Base-by-base conservation (phyloP, 2,888 invertebrate species). In the Pammene fasciana region DNA sequence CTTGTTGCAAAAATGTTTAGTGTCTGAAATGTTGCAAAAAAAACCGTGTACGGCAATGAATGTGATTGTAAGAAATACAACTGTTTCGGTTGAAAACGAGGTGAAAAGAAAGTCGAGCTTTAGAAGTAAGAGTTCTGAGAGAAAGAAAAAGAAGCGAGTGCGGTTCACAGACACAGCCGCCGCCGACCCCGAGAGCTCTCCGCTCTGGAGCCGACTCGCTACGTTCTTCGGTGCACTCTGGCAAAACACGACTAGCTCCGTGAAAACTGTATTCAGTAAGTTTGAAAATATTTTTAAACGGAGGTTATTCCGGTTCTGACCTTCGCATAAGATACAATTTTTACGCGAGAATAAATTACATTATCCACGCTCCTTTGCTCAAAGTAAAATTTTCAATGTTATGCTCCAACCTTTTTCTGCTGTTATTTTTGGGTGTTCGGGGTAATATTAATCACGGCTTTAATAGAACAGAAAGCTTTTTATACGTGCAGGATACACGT, bases 21-120 rank as follows among this genome's bases (percentile, higher is more conserved):
- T 48, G 43, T 43, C 8, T 50, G 38, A 59, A 65, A 68, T 57
- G 57, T 50, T 50, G 8, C 10, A 9, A 6, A 10, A 7, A n/a
- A 18, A 26, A n/a, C n/a, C 13, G 26, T 36, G 61, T 26, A 41
- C 36, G n/a, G 48, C 38, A 13, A 68, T 68, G 68, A 65, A 45
- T 65, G 57, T 18, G 38, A 54, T 50, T 56, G 62, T 50, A 43
- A 34, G 62, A 43, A 68, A 34, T 10, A 65, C 64, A 34, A 65
- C 55, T 13, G 65, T 65, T 38, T 59, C 70, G 16, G 34, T 70
- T 54, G 65, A 59, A 72, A 83, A 76, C 78, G 87, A 86, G 83
- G 83, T 86, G 80, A 87, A 82, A 84, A 82, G 78, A 72, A 89
- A 87, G 77, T 82, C 87, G 70, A 88, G 84, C 79, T 84, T 88